Evolutionary conservation across 2,113 vertebrate species (phyloP), one percentile per base, ranked within the genome.

Genomic region (Prolemur simus): DNA sequence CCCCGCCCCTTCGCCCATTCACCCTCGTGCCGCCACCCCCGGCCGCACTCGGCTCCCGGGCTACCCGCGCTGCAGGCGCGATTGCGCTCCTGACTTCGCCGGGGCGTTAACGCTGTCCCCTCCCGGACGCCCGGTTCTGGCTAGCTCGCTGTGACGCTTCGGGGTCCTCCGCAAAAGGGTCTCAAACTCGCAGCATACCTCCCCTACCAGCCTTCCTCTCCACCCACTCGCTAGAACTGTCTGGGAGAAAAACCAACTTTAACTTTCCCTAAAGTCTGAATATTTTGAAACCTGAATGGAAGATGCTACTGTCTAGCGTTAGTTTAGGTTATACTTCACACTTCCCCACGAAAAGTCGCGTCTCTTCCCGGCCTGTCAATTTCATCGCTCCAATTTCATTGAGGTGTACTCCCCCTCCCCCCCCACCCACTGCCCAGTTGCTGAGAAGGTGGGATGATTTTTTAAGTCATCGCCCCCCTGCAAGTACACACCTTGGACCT

Each of bases 1-100:
- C 94, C 69, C 77, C 93, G 56, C 95, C 87, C 87, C 80, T 71
- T 11, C 56, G 47, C 87, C 37, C 77, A 2, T 4, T 71, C 12
- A 32, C 88, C 86, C 96, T 71, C 74, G 58, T 82, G 54, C 82
- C 39, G n/a, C 83, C 49, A n/a, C 47, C 89, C 69, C 69, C 54
- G 32, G 27, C 77, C 2, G 63, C 86, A 6, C 87, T n/a, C 2
- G 3, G 42, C 87, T 60, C 56, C n/a, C 0, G 0, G 49, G 39
- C 56, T 29, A 60, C 9, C 60, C 8, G n/a, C 34, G 0, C 49
- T 37, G 6, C 39, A 3, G 0, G 76, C 42, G 52, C 14, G 18
- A 4, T 4, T 7, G 66, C 21, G 49, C 27, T n/a, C 45, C 25
- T 1, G 34, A 84, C 84, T 5, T 11, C 21, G 13, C 73, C 4